Percentiles rank a stretch among this genome's conserved stretches.
Evolutionary conservation across 2,888 invertebrate species (phyloP).

Genomic region (Margaritifera margaritifera): DNA sequence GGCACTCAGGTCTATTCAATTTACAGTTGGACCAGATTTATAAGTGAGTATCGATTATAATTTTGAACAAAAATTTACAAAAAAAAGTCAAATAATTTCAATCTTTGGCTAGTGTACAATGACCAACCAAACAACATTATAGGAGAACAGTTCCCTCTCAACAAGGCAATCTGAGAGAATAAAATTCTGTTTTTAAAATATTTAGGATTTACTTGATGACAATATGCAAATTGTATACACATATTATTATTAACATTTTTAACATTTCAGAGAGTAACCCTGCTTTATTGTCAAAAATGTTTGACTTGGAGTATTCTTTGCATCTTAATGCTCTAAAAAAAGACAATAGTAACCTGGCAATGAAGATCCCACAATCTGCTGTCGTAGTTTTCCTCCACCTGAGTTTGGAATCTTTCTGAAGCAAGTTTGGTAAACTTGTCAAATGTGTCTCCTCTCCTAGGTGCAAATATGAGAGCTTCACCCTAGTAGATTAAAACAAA

Average conservation of each 20-base stretch:
- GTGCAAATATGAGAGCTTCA: slow-evolving; percentile 84
- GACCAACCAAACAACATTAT: no score
- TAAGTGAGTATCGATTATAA: no score
- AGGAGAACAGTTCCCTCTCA: no score
- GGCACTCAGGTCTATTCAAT: no score
- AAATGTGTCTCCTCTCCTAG: slow-evolving; percentile 82
- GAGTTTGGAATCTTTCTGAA: slow-evolving; percentile 69
- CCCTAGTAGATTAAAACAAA: slow-evolving; percentile 72
- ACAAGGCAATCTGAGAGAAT: no score
- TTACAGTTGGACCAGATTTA: no score
- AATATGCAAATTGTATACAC: background rate
- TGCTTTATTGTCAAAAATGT: background rate
- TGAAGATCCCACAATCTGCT: slow-evolving; percentile 58
- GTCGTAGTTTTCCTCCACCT: slow-evolving; percentile 72
- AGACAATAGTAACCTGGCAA: slow-evolving; percentile 48
- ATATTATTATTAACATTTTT: background rate
- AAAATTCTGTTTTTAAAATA: no score
- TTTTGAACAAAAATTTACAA: no score
- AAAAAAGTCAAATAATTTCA: no score
- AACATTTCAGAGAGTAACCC: background rate
- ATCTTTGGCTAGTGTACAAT: no score
- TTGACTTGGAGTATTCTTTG: slow-evolving; percentile 5
- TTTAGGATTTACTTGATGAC: no score
- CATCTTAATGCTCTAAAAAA: background rate
- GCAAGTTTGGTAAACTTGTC: slow-evolving; percentile 81